Conservation (phyloP, 2,888 invertebrate genomes). For the Conops quadrifasciatus region DNA sequence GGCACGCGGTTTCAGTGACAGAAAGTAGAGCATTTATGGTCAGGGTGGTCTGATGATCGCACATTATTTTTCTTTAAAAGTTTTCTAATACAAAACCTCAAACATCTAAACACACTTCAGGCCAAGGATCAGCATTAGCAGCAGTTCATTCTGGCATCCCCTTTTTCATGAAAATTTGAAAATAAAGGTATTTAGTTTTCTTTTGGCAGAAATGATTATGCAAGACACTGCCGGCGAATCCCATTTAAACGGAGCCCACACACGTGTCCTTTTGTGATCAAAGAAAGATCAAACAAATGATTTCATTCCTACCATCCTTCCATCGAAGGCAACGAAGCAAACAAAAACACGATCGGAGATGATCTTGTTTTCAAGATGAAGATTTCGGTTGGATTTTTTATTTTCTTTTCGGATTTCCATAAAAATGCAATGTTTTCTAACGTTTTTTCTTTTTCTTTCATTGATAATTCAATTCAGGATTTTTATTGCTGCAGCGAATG, state of each 20-base stretch:
- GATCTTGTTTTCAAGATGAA: slow-evolving; percentile 19
- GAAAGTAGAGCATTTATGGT: slow-evolving; percentile 3
- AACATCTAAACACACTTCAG: no score
- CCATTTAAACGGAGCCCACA: slow-evolving; percentile 40
- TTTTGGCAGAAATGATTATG: slow-evolving; percentile 9
- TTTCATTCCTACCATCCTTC: neutral
- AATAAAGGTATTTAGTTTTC: no score
- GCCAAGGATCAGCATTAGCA: no score
- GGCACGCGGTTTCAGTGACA: neutral
- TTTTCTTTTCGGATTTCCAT: slow-evolving; percentile 23
- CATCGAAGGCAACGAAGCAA: neutral
- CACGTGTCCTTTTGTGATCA: slow-evolving; percentile 41
- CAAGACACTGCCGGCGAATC: slow-evolving; percentile 9
- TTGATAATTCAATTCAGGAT: slow-evolving; percentile 31
- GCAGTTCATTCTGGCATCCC: no score
- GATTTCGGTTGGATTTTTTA: slow-evolving; percentile 30
- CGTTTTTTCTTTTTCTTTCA: no score
- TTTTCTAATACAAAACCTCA: no score
- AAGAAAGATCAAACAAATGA: slow-evolving; percentile 18
- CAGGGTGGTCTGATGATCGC: slow-evolving; percentile 4
- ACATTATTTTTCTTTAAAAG: neutral
- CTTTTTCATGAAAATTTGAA: no score
- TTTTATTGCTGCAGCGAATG: slow-evolving; percentile 45
- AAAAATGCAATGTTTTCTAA: slow-evolving; percentile 8
- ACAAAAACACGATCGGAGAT: neutral